Percentiles rank a stretch among this genome's conserved stretches.
Evolutionary conservation across 2,888 invertebrate genomes (phyloP).

Genomic region (Sinotaia quadrata): DNA sequence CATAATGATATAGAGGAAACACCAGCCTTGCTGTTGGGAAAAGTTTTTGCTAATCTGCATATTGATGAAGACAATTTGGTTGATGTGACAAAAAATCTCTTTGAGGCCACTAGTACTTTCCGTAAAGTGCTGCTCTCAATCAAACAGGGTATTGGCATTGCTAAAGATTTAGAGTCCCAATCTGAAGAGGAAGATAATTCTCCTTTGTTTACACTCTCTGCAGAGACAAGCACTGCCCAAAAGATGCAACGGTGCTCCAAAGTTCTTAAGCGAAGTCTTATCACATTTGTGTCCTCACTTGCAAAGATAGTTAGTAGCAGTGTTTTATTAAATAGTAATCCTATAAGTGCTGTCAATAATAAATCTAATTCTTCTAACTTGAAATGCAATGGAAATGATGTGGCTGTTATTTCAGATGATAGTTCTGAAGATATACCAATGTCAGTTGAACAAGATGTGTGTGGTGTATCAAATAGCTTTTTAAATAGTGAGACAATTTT

Average conservation of each 20-base stretch:
- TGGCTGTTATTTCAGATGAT: too few relatives aligned
- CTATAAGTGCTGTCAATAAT: too few relatives aligned
- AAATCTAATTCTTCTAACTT: too few relatives aligned
- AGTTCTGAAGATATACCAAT: too few relatives aligned
- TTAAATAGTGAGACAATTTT: too few relatives aligned
- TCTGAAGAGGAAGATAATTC: slow-evolving; percentile 1
- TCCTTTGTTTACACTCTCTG: slow-evolving; percentile 23
- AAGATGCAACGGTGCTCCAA: slow-evolving; percentile 33
- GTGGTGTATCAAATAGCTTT: too few relatives aligned
- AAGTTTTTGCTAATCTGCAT: slow-evolving; percentile 2
- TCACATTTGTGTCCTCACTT: slow-evolving; percentile 33
- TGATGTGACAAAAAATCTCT: slow-evolving; percentile 25
- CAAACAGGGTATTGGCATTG: slow-evolving; percentile 4
- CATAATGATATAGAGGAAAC: slow-evolving; percentile 9
- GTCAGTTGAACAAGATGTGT: too few relatives aligned
- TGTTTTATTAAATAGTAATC: background rate
- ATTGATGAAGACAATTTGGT: slow-evolving; percentile 25
- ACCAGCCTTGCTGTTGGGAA: background rate
- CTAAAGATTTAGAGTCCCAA: background rate
- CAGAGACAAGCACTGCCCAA: slow-evolving; percentile 34
- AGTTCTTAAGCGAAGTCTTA: slow-evolving; percentile 31
- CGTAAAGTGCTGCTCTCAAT: slow-evolving; percentile 24
- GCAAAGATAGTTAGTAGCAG: slow-evolving; percentile 25
- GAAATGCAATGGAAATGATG: too few relatives aligned
- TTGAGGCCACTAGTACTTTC: slow-evolving; percentile 27